A percentile compares a stretch with the other conserved stretches of the same genome.
These are phyloP conservation scores for Gambelia wislizenii DNA, from an alignment of 2,797 vertebrate genomes.

Conservation along the genomic window DNA sequence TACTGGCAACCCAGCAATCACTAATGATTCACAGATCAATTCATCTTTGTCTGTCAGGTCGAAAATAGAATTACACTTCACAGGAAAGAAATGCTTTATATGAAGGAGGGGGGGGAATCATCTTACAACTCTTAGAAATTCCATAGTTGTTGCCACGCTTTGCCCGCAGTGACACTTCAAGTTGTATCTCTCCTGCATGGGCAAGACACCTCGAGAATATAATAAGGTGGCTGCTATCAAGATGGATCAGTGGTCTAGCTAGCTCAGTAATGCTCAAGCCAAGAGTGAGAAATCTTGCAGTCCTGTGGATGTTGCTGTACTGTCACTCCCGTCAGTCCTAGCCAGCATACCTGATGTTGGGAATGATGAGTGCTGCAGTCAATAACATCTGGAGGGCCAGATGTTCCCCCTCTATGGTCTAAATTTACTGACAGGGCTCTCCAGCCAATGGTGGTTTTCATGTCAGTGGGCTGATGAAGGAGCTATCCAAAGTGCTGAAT, in stretches of 20 bases:
- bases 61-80: constrained; percentile 25
- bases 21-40: constrained; percentile 44
- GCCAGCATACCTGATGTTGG: too few species aligned
- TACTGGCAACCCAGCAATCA: constrained; percentile 30
- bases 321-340: background rate
- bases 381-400: too few species aligned
- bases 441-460: too few species aligned
- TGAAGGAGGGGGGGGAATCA: background rate
- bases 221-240: background rate
- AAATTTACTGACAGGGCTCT: too few species aligned
- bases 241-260: background rate
- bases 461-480: too few species aligned
- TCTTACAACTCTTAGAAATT: background rate
- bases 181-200: background rate
- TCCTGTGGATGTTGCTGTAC: background rate
- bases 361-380: too few species aligned
- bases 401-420: too few species aligned
- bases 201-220: background rate
- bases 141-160: background rate
- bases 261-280: background rate
- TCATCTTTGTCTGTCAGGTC: constrained; percentile 24
- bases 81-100: constrained; percentile 22
- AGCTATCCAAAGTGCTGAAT: too few species aligned
- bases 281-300: background rate
- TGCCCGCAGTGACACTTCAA: background rate